Evolutionary conservation across 2,113 vertebrate genomes (phyloP).

Genomic region (Marcusenius ussheri): DNA sequence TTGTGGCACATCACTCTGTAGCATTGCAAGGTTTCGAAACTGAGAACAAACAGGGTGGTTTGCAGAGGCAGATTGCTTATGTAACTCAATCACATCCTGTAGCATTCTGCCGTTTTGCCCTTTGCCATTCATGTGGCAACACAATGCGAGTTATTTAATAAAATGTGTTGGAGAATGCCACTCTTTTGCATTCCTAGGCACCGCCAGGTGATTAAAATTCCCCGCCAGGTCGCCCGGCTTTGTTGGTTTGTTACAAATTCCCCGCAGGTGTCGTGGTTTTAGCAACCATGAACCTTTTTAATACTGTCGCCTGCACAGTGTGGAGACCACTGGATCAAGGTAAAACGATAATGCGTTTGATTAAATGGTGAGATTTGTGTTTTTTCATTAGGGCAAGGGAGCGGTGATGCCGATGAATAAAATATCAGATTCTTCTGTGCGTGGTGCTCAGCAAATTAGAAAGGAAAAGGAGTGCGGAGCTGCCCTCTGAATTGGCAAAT

Average conservation of each 20-base stretch:
- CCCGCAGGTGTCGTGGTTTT: conserved; percentile 19
- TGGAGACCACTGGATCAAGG: conserved; percentile 32
- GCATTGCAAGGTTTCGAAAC: not conserved
- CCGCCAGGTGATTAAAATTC: conserved; percentile 24
- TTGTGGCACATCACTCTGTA: not conserved
- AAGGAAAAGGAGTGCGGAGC: not conserved
- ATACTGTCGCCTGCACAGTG: conserved; percentile 28
- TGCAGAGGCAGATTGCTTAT: not conserved
- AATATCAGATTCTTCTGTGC: conserved; percentile 27
- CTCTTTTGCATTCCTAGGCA: not conserved
- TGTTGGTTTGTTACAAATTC: conserved; percentile 22
- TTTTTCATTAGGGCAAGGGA: conserved; percentile 37
- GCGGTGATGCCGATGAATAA: conserved; percentile 31
- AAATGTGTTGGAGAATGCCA: conserved; percentile 14
- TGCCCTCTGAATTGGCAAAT: conserved; percentile 18
- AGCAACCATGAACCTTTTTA: conserved; percentile 31
- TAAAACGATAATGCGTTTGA: conserved; percentile 39
- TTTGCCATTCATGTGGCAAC: not conserved
- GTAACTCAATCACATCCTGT: not conserved
- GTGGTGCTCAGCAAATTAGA: not conserved
- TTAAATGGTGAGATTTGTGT: conserved; percentile 39
- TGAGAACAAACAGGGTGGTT: not conserved
- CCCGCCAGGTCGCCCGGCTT: conserved; percentile 24
- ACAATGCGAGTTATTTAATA: not conserved
- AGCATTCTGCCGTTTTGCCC: not conserved